These are phyloP conservation scores for Pyrocoelia pectoralis DNA, from an alignment of 2,888 invertebrate species.

Conservation along the genomic window DNA sequence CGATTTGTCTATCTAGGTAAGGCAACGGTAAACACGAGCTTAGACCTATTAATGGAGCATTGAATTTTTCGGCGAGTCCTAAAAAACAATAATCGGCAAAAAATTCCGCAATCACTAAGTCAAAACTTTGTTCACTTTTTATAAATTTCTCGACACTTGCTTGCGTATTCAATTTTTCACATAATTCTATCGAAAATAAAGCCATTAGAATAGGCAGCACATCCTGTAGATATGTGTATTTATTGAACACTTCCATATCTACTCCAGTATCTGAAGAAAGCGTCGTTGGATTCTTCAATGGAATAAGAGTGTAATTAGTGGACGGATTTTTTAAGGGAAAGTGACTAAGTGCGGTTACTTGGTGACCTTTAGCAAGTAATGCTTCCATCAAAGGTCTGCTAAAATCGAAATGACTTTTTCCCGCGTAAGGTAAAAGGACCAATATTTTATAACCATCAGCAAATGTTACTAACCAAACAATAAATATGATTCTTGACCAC, in stretches of 20 bases:
- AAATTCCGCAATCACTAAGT: slow-evolving; percentile 73
- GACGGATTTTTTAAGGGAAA: slow-evolving; percentile 64
- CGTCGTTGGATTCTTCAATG: slow-evolving; percentile 51
- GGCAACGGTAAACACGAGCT: slow-evolving; percentile 62
- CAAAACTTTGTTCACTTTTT: slow-evolving; percentile 62
- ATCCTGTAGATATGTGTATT: no score
- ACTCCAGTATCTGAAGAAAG: neutral
- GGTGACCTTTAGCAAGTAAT: slow-evolving; percentile 69
- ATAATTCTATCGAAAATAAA: neutral
- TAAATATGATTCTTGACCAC: neutral
- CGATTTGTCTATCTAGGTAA: slow-evolving; percentile 59
- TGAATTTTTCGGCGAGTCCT: slow-evolving; percentile 68
- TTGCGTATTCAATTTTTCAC: neutral
- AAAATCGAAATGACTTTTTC: slow-evolving; percentile 76
- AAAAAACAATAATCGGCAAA: slow-evolving; percentile 78
- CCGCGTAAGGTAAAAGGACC: slow-evolving; percentile 72
- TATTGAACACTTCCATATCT: neutral
- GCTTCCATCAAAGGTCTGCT: slow-evolving; percentile 68
- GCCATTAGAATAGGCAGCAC: neutral
- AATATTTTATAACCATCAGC: slow-evolving; percentile 61
- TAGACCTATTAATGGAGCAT: slow-evolving; percentile 63
- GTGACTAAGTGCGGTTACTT: slow-evolving; percentile 73
- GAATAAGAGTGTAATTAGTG: slow-evolving; percentile 68
- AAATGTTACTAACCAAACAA: neutral
- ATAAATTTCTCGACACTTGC: slow-evolving; percentile 8